phyloP scores from a whole-genome alignment of 2,797 vertebrate genomes.

The Hyperoplus lanceolatus region DNA sequence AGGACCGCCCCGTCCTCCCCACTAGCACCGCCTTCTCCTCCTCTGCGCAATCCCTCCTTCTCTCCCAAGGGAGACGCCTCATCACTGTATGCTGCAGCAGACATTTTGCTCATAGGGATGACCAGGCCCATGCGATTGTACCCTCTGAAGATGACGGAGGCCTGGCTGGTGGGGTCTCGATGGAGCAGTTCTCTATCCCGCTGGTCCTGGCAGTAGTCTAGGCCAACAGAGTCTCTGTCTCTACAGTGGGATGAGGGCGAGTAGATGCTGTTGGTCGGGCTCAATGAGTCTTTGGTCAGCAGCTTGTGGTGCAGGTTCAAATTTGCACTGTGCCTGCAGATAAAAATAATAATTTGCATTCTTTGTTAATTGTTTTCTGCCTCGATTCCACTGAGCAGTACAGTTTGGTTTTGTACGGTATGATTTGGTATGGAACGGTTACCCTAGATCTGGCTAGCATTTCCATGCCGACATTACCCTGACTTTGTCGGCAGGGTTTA shows the following conservation, averaged over 20 bases:
- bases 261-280: conserved; percentile 81
- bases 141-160: conserved; percentile 93
- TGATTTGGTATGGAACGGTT: too few relatives aligned
- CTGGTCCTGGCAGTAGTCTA: conserved; percentile 82
- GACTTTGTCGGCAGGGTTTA: too few relatives aligned
- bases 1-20: conserved; percentile 90
- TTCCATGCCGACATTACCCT: too few relatives aligned
- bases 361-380: not conserved
- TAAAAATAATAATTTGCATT: conserved; percentile 10
- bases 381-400: too few relatives aligned
- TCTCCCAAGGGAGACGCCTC: conserved; percentile 54
- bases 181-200: conserved; percentile 59
- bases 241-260: conserved; percentile 86
- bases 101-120: conserved; percentile 90
- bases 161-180: conserved; percentile 84
- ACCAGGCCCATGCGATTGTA: conserved; percentile 92
- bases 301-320: conserved; percentile 95
- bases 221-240: conserved; percentile 82
- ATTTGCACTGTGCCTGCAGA: conserved; percentile 94
- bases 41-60: conserved; percentile 43
- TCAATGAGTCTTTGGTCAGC: conserved; percentile 92
- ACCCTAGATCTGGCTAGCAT: too few relatives aligned
- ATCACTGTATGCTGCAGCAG: conserved; percentile 77
- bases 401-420: too few relatives aligned
- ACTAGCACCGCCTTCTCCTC: conserved; percentile 56